Percentiles rank a stretch among this genome's conserved stretches.
Evolutionary conservation across 1,140 invertebrate species (phyloP).

Genomic region (Psix sp.): DNA sequence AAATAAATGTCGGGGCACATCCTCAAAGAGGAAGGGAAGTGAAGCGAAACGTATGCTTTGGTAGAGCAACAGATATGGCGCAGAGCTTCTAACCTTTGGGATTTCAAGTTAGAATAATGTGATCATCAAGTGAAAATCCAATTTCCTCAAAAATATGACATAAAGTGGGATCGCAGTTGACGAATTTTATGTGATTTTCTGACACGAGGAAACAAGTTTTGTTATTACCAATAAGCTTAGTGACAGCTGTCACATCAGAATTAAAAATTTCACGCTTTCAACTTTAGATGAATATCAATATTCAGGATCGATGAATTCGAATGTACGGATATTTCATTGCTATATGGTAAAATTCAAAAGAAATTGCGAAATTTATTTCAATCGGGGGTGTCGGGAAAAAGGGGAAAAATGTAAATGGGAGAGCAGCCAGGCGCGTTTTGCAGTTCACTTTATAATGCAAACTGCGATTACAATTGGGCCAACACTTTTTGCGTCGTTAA

Average conservation of each 20-base stretch:
- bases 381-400: neutral
- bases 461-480: slow-evolving; percentile 23
- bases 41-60: slow-evolving; percentile 26
- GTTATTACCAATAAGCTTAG: too few species aligned
- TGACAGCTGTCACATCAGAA: too few species aligned
- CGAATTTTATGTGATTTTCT: too few species aligned
- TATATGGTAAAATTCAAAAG: slow-evolving; percentile 1
- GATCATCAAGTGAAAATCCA: slow-evolving; percentile 3
- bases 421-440: slow-evolving; percentile 8
- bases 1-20: slow-evolving; percentile 29
- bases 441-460: slow-evolving; percentile 28
- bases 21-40: slow-evolving; percentile 14
- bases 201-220: too few species aligned
- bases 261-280: too few species aligned
- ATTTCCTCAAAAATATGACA: too few species aligned
- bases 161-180: too few species aligned
- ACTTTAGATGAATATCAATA: too few species aligned
- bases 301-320: too few species aligned
- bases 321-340: too few species aligned
- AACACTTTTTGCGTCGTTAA: slow-evolving; percentile 19
- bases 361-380: slow-evolving; percentile 10
- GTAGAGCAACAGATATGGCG: slow-evolving; percentile 28
- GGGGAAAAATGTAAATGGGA: slow-evolving; percentile 8
- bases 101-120: slow-evolving; percentile 4
- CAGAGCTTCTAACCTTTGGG: slow-evolving; percentile 17